These are phyloP conservation scores for Taphrorychus bicolor DNA, from an alignment of 2,888 invertebrate species.

Conservation along the genomic window DNA sequence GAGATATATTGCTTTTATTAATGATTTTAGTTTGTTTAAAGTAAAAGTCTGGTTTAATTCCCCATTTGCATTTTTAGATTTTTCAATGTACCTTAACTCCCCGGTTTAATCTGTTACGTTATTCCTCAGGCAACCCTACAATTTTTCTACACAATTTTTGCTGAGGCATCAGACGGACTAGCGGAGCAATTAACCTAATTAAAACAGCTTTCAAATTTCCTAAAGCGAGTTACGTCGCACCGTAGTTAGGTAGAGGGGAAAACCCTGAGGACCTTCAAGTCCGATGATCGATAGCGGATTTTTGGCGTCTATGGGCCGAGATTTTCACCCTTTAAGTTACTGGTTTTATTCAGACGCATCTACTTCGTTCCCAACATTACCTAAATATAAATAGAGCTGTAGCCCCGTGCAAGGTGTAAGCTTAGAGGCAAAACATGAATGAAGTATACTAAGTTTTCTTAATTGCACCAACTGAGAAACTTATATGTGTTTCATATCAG, in stretches of 20 bases:
- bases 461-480: too few species aligned
- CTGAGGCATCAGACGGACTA: constrained; percentile 25
- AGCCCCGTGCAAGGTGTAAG: too few species aligned
- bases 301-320: background rate
- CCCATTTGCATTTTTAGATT: background rate
- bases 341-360: too few species aligned
- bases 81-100: background rate
- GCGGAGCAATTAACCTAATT: constrained; percentile 31
- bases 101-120: constrained; percentile 4
- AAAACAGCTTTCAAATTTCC: constrained; percentile 33
- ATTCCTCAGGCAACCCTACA: background rate
- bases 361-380: too few species aligned
- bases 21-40: background rate
- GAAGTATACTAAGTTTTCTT: too few species aligned
- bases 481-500: too few species aligned
- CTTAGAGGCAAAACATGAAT: too few species aligned
- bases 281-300: constrained; percentile 6
- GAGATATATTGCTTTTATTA: background rate
- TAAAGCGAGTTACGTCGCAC: constrained; percentile 16
- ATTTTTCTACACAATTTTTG: constrained; percentile 13
- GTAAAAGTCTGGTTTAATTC: background rate
- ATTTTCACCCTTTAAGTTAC: too few species aligned
- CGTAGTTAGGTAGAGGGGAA: background rate
- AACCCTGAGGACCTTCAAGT: background rate
- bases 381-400: too few species aligned